Evolutionary conservation across 2,113 vertebrate genomes (phyloP), one percentile per base, ranked within the genome.

Genomic region (Pedionomus torquatus): DNA sequence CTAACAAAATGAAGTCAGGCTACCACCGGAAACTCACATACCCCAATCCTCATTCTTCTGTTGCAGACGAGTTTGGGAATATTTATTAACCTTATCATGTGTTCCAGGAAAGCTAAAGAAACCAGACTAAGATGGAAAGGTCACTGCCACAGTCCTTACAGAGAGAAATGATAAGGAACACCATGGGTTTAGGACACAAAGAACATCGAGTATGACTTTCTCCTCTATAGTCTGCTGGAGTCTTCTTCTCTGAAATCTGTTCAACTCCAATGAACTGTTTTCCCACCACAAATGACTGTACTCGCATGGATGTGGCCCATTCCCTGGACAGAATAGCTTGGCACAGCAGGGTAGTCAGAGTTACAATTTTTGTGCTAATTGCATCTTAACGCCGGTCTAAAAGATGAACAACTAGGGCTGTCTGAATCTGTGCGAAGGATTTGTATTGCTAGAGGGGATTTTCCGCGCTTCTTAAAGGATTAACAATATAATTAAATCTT

Each of bases 401-500:
- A 57, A 86, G 37, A 77, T 37, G 25, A 90, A 55, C 25, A 81
- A 3, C 48, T 39, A 51, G 28, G 8, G 4, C 31, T 81, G 7
- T 20, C 48, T 85, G 52, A 79, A 10, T 37, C 37, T 49, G 9
- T 87, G 43, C 2, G 4, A 88, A 95, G 41, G n/a, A 31, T 83
- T 69, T 92, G 17, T 66, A 37, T 66, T 57, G 46, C 44, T 90
- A 52, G 49, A 65, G 52, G 31, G 51, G n/a, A 75, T 94, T 90
- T 92, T 78, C 33, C 39, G 33, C 24, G 23, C 8, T 92, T 89
- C 51, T 77, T 61, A 87, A 81, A 74, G 46, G 46, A 87, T 89
- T 84, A 89, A 68, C 19, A 78, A 54, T 30, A 30, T 46, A 91
- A 93, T 87, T 87, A 89, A 83, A 26, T 66, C n/a, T 81, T 90